Evolutionary conservation across 2,797 vertebrate genomes (phyloP).

Genomic region (Nyctibius grandis): DNA sequence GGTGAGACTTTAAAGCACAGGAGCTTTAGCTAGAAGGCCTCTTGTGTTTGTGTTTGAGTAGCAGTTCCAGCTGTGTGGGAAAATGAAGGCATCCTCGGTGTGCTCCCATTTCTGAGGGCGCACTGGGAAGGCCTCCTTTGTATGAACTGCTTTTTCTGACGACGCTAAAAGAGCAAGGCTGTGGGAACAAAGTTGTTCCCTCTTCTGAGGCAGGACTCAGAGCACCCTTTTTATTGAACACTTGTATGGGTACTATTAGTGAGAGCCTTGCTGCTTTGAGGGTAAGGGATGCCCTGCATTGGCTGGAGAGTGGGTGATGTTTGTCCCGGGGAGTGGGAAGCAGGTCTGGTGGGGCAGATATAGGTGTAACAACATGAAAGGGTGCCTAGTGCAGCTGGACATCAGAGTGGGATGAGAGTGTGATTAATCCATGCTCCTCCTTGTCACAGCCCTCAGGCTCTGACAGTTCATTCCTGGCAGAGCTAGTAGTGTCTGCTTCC

Average conservation of each 20-base stretch:
- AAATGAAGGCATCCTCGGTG: background rate
- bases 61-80: conserved; percentile 7
- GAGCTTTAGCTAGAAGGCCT: background rate
- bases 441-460: background rate
- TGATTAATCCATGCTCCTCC: background rate
- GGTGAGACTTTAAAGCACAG: background rate
- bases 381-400: background rate
- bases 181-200: background rate
- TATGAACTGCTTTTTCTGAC: background rate
- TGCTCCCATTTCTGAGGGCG: background rate
- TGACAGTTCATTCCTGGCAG: background rate
- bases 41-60: background rate
- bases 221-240: background rate
- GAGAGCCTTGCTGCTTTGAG: background rate
- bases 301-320: background rate
- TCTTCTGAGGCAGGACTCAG: background rate
- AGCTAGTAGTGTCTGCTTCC: background rate
- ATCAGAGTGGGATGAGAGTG: background rate
- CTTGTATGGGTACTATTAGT: accelerated
- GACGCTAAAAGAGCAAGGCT: background rate
- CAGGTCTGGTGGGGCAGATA: background rate
- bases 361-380: background rate
- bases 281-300: background rate
- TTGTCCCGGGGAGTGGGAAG: background rate
- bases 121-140: background rate